These are phyloP conservation scores for Pipa parva DNA, from an alignment of 2,113 vertebrate species.

Conservation along the genomic window DNA sequence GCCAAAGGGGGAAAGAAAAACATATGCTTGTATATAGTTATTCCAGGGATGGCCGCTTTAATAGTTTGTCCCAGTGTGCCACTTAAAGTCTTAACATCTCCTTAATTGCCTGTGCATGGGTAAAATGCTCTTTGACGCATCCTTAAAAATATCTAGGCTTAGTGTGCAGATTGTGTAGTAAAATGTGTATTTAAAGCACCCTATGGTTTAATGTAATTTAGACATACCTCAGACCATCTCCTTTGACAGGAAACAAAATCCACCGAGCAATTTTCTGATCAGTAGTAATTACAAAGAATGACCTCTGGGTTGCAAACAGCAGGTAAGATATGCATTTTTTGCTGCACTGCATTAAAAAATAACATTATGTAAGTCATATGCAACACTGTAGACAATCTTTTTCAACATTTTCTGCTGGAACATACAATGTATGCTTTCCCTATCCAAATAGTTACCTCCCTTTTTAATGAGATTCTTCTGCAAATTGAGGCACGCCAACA, in stretches of 20 bases:
- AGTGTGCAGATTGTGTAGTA: no score
- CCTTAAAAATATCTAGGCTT: no score
- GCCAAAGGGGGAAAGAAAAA: constrained; percentile 44
- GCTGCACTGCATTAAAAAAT: constrained; percentile 40
- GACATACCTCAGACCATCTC: background rate
- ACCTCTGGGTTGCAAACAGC: constrained; percentile 36
- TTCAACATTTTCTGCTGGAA: no score
- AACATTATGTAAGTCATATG: background rate
- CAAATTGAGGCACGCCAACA: no score
- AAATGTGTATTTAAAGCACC: background rate
- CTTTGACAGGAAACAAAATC: constrained; percentile 38
- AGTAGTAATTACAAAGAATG: constrained; percentile 45
- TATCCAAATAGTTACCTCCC: no score
- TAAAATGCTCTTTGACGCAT: no score
- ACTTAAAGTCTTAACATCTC: constrained; percentile 9
- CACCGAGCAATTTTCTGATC: constrained; percentile 50
- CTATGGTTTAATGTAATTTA: background rate
- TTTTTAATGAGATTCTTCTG: no score
- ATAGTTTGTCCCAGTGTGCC: background rate
- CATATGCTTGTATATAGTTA: no score
- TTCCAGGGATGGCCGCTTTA: background rate
- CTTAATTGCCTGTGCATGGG: no score
- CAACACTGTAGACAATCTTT: background rate
- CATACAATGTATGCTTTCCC: no score
- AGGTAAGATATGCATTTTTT: constrained; percentile 43